Conservation (phyloP, 2,797 vertebrate species). For the Coreius guichenoti region DNA sequence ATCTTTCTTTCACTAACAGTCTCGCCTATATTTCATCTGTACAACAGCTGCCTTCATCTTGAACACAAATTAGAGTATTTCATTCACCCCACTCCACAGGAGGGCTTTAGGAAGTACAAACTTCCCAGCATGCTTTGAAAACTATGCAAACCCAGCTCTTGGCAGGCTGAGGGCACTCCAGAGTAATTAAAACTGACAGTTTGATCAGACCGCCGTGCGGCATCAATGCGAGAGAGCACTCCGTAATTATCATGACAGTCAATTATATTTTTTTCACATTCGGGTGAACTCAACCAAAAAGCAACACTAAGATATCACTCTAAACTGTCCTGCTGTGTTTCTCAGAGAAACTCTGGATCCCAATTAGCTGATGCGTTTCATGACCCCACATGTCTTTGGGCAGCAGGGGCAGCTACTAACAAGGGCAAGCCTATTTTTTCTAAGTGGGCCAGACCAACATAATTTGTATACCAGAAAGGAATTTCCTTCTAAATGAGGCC, state of each 20-base stretch:
- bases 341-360: constrained; percentile 11
- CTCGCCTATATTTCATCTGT: constrained; percentile 12
- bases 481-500: constrained; percentile 31
- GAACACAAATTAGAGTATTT: constrained; percentile 34
- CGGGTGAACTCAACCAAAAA: constrained; percentile 28
- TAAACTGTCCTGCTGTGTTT: background rate
- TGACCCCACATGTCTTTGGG: constrained; percentile 4
- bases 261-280: constrained; percentile 15
- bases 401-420: constrained; percentile 14
- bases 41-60: constrained; percentile 1
- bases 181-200: constrained; percentile 50
- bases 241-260: constrained; percentile 36
- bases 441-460: constrained; percentile 35
- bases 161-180: constrained; percentile 38
- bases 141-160: constrained; percentile 41
- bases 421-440: constrained; percentile 35
- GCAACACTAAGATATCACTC: background rate
- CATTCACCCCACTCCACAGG: constrained; percentile 30
- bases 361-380: constrained; percentile 1
- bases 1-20: background rate
- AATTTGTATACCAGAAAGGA: constrained; percentile 29
- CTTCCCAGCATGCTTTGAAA: constrained; percentile 45
- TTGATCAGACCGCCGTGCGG: constrained; percentile 26
- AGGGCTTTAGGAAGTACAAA: constrained; percentile 34
- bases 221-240: constrained; percentile 20